phyloP scores from a whole-genome alignment of 2,888 invertebrate species.

The Cremastinae sp. region DNA sequence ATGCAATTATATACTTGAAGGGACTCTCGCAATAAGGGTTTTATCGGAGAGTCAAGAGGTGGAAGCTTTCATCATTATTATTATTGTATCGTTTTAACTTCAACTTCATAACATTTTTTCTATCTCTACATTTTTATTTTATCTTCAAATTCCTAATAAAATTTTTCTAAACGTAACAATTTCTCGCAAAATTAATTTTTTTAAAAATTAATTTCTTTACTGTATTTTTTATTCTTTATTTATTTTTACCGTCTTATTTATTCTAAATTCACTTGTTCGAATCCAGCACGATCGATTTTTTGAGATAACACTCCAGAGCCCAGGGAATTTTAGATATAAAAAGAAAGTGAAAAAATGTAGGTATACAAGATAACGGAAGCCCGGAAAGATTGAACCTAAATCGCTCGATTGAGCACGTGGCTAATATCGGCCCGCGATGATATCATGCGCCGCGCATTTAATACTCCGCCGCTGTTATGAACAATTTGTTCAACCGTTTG shows the following conservation, averaged over 20 bases:
- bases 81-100: background rate
- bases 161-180: constrained; percentile 28
- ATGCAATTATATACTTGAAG: constrained; percentile 48
- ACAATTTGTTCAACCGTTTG: constrained; percentile 71
- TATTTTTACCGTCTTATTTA: too few species aligned
- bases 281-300: background rate
- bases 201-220: too few species aligned
- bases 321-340: too few species aligned
- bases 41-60: constrained; percentile 5
- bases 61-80: constrained; percentile 5
- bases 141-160: constrained; percentile 4
- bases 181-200: too few species aligned
- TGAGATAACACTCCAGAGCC: background rate
- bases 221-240: constrained; percentile 1
- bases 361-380: constrained; percentile 52
- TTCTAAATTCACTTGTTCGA: constrained; percentile 28
- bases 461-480: constrained; percentile 61
- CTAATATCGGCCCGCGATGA: constrained; percentile 66
- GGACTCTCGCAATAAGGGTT: constrained; percentile 15
- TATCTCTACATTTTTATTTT: constrained; percentile 2
- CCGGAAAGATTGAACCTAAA: constrained; percentile 65
- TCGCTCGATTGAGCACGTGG: constrained; percentile 67
- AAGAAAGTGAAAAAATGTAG: background rate
- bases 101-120: too few species aligned
- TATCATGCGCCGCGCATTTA: constrained; percentile 48